Evolutionary conservation across 2,888 invertebrate species (phyloP), one percentile per base, ranked within the genome.

Genomic region (Arrhopalites spinosus): DNA sequence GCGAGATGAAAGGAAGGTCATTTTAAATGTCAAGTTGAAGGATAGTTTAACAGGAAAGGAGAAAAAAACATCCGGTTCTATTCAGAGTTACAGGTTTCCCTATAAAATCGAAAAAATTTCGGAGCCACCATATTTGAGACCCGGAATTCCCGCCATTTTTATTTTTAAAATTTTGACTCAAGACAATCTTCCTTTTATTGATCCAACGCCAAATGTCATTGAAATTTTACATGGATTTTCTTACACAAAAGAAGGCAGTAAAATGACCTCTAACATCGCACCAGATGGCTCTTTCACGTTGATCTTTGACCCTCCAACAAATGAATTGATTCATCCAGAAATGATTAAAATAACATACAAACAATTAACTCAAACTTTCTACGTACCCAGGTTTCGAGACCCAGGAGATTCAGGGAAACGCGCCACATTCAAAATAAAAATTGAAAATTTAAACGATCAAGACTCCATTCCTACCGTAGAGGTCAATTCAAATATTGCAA

Each of bases 1-100:
- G 3, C 11, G 11, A 7, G n/a, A n/a, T n/a, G n/a, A n/a, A n/a
- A n/a, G n/a, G n/a, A n/a, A n/a, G n/a, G n/a, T n/a, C n/a, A n/a
- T n/a, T n/a, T 36, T 36, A 36, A 36, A 36, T 11, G 96, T 95
- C 0, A 91, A 92, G 5, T 91, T 97, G 1, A 95, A 96, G 85
- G 98, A 98, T 87, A 90, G 90, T 73, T 88, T 94, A 81, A 97
- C 97, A 1, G 89, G 92, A n/a, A 89, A 94, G 67, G 90, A 91
- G 81, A 93, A 95, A 84, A 94, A 93, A 84, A 90, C 91, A 25
- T 89, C 92, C 0, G 87, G 90, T 0, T 88, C 91, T 78, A 87
- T 94, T 50, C 88, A 90, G 73, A 86, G 97, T 11, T 94, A 93
- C 85, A 90, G 90, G 70, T 90, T 92, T 84, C 90, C 90, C 79